Base-by-base conservation (phyloP, 2,113 vertebrate species). In the Chloropsis cyanopogon region DNA sequence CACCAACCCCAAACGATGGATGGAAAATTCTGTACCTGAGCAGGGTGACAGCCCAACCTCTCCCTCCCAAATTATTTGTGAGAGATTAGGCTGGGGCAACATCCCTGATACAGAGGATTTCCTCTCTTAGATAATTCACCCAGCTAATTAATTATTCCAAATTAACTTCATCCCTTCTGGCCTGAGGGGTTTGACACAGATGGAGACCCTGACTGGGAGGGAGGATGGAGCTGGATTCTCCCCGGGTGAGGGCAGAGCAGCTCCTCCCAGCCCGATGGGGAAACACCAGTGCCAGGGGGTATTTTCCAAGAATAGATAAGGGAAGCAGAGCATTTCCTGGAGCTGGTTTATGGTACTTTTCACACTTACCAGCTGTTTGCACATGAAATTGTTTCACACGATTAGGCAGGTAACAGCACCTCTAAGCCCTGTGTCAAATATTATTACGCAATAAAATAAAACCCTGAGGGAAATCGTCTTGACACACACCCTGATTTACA, bases 341-440 rank as follows among this genome's bases (percentile, higher is more conserved):
- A 71, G 79, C 82, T 86, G 49, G 10, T 85, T 95, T 47, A 88
- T 75, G 79, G 91, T 21, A 33, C 20, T 81, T 90, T 83, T 79
- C 84, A 84, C 10, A 21, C 88, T 92, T 75, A 69, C 63, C 75
- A 91, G 94, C 88, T 97, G 95, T 97, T 97, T 97, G 95, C 95
- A 93, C 96, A 94, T 75, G 92, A 95, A 97, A 97, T 95, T 61
- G 91, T 97, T 97, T 97, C 96, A 57, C 59, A 15, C 63, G 85
- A 98, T 98, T 97, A 97, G 94, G 95, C 97, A 97, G 97, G 97
- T 98, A 98, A 98, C 96, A 95, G 97, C 96, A 97, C 96, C 96
- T 97, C 96, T 95, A 97, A 98, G 97, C 95, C 90, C 95, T 93
- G 94, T 85, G 93, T 96, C 96, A 98, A 97, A 97, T 97, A 97